Evolutionary conservation across 2,888 invertebrate species (phyloP).

Genomic region (Hypercompe scribonia): DNA sequence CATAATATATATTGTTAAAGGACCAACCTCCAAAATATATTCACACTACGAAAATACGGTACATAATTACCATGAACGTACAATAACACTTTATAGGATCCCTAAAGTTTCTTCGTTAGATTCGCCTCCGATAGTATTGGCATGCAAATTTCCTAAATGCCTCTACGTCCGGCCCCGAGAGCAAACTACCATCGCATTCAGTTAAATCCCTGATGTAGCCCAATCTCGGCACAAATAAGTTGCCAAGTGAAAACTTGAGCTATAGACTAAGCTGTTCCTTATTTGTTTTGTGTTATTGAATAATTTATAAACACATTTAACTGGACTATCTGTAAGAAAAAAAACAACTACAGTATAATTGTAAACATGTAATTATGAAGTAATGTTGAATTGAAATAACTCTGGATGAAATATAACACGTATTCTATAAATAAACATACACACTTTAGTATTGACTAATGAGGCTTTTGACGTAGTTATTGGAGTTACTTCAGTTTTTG

Average conservation of each 20-base stretch:
- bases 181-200: constrained; percentile 63
- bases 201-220: constrained; percentile 68
- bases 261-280: constrained; percentile 8
- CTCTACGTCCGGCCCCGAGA: constrained; percentile 48
- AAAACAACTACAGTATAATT: too few relatives aligned
- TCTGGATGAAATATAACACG: background rate
- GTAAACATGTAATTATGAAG: too few relatives aligned
- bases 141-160: constrained; percentile 77
- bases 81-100: constrained; percentile 54
- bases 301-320: background rate
- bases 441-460: background rate
- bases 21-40: background rate
- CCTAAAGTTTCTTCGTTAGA: constrained; percentile 70
- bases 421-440: background rate
- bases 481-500: too few relatives aligned
- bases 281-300: constrained; percentile 7
- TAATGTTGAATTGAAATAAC: background rate
- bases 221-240: constrained; percentile 62
- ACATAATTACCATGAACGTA: constrained; percentile 21
- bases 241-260: constrained; percentile 46
- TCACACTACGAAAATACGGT: background rate
- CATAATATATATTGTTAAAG: background rate
- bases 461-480: background rate
- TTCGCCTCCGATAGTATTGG: constrained; percentile 67
- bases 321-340: too few relatives aligned